A percentile compares a stretch with the other conserved stretches of the same genome.
Conservation (phyloP, 2,113 vertebrate genomes). For the Eonycteris spelaea region DNA sequence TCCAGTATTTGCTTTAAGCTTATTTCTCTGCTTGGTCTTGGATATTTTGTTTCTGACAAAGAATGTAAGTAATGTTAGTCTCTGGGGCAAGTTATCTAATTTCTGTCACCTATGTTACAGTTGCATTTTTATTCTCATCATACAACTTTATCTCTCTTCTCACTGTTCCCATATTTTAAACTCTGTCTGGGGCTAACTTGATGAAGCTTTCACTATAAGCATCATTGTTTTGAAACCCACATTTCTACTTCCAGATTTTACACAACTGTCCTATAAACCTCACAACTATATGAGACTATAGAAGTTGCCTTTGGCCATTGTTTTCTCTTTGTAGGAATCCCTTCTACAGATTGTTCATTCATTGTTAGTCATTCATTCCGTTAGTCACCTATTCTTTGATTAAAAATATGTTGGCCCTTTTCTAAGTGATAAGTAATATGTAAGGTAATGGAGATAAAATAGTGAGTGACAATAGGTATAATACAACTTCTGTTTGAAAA, state of each 20-base stretch:
- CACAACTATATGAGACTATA: not conserved
- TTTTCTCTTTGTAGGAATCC: not conserved
- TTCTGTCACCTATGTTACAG: conserved; percentile 37
- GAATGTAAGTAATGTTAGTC: not conserved
- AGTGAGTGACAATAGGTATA: not conserved
- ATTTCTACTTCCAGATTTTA: not conserved
- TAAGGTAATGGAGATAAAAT: not conserved
- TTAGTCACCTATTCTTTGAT: not conserved
- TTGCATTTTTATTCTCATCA: not conserved
- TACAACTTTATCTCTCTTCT: not conserved
- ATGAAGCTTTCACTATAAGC: not conserved
- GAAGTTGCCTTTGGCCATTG: not conserved
- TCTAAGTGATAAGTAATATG: not conserved
- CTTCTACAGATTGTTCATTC: not conserved
- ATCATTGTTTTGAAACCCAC: conserved; percentile 1
- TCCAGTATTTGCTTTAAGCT: not conserved
- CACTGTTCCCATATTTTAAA: conserved; percentile 35
- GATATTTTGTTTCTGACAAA: conserved; percentile 42
- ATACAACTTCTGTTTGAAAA: not conserved
- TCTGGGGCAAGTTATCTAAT: conserved; percentile 7
- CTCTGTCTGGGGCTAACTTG: not conserved
- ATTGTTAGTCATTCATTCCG: not conserved
- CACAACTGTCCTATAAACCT: not conserved
- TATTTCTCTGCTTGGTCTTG: conserved; percentile 8
- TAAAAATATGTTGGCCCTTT: not conserved